phyloP scores from a whole-genome alignment of 2,113 vertebrate genomes.

The Misgurnus anguillicaudatus region DNA sequence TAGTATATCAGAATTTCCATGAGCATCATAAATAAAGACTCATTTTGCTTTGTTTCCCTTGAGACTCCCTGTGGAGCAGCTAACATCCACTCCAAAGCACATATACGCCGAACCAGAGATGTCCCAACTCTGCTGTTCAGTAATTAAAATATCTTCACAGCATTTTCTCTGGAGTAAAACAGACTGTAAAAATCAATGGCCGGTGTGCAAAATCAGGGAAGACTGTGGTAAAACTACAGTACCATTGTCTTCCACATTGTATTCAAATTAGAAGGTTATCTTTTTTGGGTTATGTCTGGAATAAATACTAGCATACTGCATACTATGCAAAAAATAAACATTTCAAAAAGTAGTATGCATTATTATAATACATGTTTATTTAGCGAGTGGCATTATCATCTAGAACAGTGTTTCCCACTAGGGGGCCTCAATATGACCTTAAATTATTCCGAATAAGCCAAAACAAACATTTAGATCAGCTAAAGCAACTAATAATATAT shows the following conservation, averaged over 20 bases:
- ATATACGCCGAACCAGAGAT: constrained; percentile 11
- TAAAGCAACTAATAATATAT: too few relatives aligned
- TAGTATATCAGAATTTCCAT: constrained; percentile 9
- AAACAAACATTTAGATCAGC: too few relatives aligned
- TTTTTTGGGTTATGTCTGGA: too few relatives aligned
- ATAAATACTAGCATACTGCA: neutral
- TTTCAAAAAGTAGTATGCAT: neutral
- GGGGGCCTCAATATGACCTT: too few relatives aligned
- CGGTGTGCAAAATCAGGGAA: neutral
- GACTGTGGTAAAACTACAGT: neutral
- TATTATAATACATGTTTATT: too few relatives aligned
- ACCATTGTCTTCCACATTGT: neutral
- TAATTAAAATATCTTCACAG: constrained; percentile 25
- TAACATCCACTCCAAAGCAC: constrained; percentile 12
- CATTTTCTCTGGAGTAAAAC: constrained; percentile 21
- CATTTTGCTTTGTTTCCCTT: constrained; percentile 25
- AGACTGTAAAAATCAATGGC: constrained; percentile 41
- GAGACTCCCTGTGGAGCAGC: constrained; percentile 2
- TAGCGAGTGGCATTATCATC: too few relatives aligned
- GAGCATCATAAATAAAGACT: neutral
- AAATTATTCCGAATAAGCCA: too few relatives aligned
- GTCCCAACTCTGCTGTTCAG: neutral
- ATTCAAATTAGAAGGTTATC: too few relatives aligned
- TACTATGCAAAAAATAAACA: neutral
- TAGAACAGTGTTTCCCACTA: too few relatives aligned